These are phyloP conservation scores for Bradypus variegatus DNA, from an alignment of 2,797 vertebrate genomes.

Conservation along the genomic window DNA sequence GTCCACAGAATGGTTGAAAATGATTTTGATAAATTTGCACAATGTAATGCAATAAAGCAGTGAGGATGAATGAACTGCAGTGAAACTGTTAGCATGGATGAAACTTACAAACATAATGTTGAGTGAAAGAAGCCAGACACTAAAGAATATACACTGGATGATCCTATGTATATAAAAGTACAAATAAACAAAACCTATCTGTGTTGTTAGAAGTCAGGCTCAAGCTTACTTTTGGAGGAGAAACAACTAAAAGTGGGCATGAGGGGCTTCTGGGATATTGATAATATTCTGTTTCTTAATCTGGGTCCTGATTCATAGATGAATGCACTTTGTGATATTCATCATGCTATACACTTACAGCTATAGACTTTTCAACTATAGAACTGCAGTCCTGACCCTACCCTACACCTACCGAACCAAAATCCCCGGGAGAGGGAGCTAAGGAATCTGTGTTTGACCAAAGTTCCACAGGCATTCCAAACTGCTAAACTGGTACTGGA, in stretches of 20 bases:
- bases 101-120: background rate
- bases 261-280: background rate
- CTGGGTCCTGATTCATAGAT: background rate
- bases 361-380: background rate
- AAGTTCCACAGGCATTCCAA: background rate
- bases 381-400: background rate
- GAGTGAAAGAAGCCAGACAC: background rate
- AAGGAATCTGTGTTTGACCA: background rate
- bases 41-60: background rate
- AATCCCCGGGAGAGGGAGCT: background rate
- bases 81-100: background rate
- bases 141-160: background rate
- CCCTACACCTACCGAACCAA: background rate
- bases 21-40: conserved; percentile 23
- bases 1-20: conserved; percentile 32
- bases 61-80: background rate
- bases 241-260: background rate
- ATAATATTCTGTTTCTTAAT: background rate
- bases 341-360: background rate
- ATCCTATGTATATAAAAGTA: background rate
- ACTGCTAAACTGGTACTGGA: background rate
- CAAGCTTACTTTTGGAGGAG: background rate
- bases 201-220: background rate
- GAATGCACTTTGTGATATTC: background rate
- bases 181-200: background rate